Evolutionary conservation across 2,797 vertebrate genomes (phyloP).

Genomic region (Astyanax mexicanus): DNA sequence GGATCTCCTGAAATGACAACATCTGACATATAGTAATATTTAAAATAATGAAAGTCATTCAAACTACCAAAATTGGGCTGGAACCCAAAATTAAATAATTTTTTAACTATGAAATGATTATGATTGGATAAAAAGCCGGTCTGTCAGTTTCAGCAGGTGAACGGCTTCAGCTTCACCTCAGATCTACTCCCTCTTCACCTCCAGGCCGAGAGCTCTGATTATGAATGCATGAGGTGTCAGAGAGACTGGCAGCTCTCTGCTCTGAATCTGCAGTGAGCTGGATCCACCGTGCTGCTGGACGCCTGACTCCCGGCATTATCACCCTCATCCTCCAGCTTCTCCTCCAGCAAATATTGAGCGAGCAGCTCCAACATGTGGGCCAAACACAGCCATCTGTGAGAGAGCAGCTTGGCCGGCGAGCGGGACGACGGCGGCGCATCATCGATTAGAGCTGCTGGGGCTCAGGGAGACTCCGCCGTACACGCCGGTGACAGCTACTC

Average conservation of each 20-base stretch:
- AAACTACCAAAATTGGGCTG: too few species aligned
- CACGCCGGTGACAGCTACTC: constrained; percentile 19
- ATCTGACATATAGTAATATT: too few species aligned
- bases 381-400: constrained; percentile 49
- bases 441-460: constrained; percentile 55
- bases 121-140: background rate
- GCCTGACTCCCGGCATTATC: constrained; percentile 21
- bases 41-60: too few species aligned
- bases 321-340: constrained; percentile 33
- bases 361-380: constrained; percentile 39
- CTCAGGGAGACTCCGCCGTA: constrained; percentile 33
- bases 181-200: background rate
- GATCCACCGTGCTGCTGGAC: background rate
- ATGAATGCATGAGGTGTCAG: background rate
- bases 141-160: background rate
- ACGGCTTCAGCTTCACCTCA: too few species aligned
- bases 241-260: background rate
- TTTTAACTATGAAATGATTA: too few species aligned
- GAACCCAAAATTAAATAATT: too few species aligned
- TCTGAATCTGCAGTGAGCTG: background rate
- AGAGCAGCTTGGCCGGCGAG: constrained; percentile 39
- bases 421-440: constrained; percentile 43
- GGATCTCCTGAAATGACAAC: too few species aligned
- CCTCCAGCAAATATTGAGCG: constrained; percentile 50
- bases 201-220: background rate